phyloP scores from a whole-genome alignment of 2,113 vertebrate genomes.

The Cheirogaleus medius region DNA sequence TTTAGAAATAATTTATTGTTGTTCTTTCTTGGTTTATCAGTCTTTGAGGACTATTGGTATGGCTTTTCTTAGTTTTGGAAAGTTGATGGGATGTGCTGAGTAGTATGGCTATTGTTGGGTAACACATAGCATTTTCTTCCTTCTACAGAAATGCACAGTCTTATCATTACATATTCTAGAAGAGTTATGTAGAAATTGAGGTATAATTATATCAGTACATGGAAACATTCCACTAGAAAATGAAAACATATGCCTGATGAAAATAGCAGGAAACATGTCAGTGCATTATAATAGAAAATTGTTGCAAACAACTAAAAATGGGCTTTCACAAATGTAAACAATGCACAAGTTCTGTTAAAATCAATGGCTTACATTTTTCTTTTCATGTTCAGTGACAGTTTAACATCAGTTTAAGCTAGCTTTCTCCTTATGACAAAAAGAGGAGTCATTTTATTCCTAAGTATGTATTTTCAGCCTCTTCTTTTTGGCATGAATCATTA shows the following conservation, averaged over 20 bases:
- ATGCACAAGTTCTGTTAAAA: background rate
- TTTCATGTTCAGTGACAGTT: slow-evolving; percentile 43
- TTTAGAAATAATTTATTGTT: background rate
- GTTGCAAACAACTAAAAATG: slow-evolving; percentile 39
- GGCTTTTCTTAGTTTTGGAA: slow-evolving; percentile 1
- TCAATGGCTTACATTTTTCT: background rate
- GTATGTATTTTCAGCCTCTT: slow-evolving; percentile 32
- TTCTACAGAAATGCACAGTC: background rate
- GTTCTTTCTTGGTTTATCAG: background rate
- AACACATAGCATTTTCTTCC: background rate
- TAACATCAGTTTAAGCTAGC: slow-evolving; percentile 47
- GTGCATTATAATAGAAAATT: slow-evolving; percentile 43
- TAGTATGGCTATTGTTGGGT: background rate
- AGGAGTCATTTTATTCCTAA: slow-evolving; percentile 54
- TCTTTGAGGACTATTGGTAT: background rate
- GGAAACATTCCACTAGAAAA: slow-evolving; percentile 46
- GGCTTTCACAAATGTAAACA: slow-evolving; percentile 12
- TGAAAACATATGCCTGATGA: slow-evolving; percentile 26
- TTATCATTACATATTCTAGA: slow-evolving; percentile 15
- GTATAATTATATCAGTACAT: background rate
- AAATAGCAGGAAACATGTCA: background rate
- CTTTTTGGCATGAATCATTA: slow-evolving; percentile 59
- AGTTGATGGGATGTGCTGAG: background rate
- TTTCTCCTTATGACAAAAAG: slow-evolving; percentile 59
- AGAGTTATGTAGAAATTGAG: background rate